A percentile compares a stretch with the other conserved stretches of the same genome.
Evolutionary conservation across 1,140 invertebrate genomes (phyloP).

Genomic region (Akabosia matsudoensis): DNA sequence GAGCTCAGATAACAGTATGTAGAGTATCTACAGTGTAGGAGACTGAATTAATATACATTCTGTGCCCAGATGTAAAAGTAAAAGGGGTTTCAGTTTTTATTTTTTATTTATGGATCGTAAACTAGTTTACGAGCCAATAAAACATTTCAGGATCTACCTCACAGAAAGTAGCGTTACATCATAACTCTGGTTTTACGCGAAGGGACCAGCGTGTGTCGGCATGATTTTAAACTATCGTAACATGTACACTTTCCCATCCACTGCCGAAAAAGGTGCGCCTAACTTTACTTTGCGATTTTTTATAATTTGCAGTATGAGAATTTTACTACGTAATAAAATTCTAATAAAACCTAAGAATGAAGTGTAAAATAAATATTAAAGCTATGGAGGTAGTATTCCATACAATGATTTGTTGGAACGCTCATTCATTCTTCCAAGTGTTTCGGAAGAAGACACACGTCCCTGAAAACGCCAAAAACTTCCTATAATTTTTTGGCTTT

Average conservation of each 20-base stretch:
- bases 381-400: background rate
- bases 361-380: background rate
- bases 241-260: background rate
- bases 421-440: background rate
- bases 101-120: constrained; percentile 16
- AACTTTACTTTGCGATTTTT: background rate
- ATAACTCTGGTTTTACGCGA: background rate
- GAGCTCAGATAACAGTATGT: too few species aligned
- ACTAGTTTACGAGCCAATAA: constrained; percentile 13
- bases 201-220: background rate
- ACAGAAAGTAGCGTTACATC: background rate
- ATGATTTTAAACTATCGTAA: background rate
- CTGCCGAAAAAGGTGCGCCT: too few species aligned
- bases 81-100: constrained; percentile 2
- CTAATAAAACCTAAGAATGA: background rate
- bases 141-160: background rate
- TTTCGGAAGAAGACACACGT: background rate
- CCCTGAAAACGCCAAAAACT: background rate
- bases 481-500: background rate
- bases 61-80: background rate
- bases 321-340: constrained; percentile 17
- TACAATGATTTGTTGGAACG: background rate
- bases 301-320: background rate
- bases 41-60: background rate
- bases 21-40: background rate